Evolutionary conservation across 2,797 vertebrate species (phyloP).

Genomic region (Zenarchopterus dispar): DNA sequence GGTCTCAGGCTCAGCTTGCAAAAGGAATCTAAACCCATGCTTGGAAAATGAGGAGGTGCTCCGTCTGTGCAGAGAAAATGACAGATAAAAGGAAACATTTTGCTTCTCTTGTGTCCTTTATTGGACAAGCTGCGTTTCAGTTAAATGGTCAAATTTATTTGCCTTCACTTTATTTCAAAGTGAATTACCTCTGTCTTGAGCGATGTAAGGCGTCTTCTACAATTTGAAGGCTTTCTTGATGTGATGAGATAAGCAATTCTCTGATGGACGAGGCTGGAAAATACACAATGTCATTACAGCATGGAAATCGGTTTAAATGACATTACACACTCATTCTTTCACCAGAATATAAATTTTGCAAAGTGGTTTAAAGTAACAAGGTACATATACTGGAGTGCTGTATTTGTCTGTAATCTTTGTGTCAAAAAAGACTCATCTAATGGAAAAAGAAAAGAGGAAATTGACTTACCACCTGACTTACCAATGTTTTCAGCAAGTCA

Average conservation of each 20-base stretch:
- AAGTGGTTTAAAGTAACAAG: too few relatives aligned
- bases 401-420: too few relatives aligned
- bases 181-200: conserved; percentile 75
- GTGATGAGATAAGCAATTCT: conserved; percentile 67
- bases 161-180: background rate
- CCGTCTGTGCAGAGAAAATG: conserved; percentile 53
- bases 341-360: too few relatives aligned
- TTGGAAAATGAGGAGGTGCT: conserved; percentile 47
- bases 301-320: background rate
- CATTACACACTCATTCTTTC: too few relatives aligned
- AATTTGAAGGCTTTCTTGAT: conserved; percentile 69
- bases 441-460: too few relatives aligned
- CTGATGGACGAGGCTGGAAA: conserved; percentile 51
- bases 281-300: background rate
- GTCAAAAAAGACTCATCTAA: too few relatives aligned
- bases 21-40: conserved; percentile 75
- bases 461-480: too few relatives aligned
- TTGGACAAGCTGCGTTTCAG: background rate
- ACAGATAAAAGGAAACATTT: conserved; percentile 5
- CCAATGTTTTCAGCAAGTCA: too few relatives aligned
- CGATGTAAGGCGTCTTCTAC: conserved; percentile 57
- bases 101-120: background rate
- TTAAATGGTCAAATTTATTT: background rate
- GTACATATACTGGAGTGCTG: too few relatives aligned
- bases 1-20: conserved; percentile 76